Conservation (phyloP, 2,797 vertebrate genomes). For the Rhinichthys osculus region DNA sequence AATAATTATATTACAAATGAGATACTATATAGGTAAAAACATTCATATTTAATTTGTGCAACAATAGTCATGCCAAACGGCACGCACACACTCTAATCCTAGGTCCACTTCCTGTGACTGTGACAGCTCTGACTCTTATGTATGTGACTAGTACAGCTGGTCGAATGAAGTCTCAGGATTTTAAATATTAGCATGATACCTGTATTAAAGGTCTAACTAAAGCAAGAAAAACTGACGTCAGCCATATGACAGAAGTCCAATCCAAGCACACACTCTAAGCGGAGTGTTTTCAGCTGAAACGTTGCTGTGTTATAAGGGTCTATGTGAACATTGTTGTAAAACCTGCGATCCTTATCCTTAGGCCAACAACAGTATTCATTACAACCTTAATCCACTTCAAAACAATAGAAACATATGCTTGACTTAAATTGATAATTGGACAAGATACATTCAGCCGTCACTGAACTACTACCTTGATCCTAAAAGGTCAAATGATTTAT, state of each 20-base stretch:
- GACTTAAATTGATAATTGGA: background rate
- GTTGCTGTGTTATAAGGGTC: background rate
- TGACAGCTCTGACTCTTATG: conserved; percentile 29
- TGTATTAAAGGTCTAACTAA: conserved; percentile 14
- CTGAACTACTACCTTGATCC: background rate
- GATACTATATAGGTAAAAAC: background rate
- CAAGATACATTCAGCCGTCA: background rate
- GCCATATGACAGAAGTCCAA: conserved; percentile 25
- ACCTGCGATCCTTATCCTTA: background rate
- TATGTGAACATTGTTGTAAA: background rate
- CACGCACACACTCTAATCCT: background rate
- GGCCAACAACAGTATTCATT: background rate
- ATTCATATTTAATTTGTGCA: background rate
- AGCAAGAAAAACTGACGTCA: conserved; percentile 26
- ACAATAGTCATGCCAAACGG: background rate
- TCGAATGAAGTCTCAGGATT: conserved; percentile 25
- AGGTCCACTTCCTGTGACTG: background rate
- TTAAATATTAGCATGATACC: conserved; percentile 27
- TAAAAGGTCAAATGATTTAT: conserved; percentile 23
- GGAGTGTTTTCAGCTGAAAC: background rate
- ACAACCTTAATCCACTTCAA: conserved; percentile 6
- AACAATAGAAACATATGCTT: background rate
- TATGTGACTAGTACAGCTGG: conserved; percentile 2
- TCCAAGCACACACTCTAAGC: background rate
- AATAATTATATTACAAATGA: background rate